A percentile compares a stretch with the other conserved stretches of the same genome.
Conservation (phyloP, 2,888 invertebrate species). For the Orchestes rusci region DNA sequence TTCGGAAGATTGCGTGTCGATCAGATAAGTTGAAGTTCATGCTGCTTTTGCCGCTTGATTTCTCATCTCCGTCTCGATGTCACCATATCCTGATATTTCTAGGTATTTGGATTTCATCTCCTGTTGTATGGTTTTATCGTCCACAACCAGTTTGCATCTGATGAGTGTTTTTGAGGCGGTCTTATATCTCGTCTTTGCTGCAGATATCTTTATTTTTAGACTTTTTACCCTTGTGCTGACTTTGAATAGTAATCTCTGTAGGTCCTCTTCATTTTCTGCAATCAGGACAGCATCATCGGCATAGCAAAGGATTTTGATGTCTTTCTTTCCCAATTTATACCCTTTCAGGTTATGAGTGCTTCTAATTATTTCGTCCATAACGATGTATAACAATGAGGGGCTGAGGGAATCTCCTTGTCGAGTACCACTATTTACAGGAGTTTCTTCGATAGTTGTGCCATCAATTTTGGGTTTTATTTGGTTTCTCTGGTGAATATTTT, state of each 20-base stretch:
- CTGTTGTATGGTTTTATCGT: too few species aligned
- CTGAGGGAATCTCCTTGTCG: constrained; percentile 15
- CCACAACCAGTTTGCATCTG: too few species aligned
- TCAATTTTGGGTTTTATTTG: too few species aligned
- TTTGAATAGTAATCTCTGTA: too few species aligned
- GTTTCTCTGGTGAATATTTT: constrained; percentile 8
- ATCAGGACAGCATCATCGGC: constrained; percentile 20
- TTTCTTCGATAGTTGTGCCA: constrained; percentile 3
- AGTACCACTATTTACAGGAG: constrained; percentile 10
- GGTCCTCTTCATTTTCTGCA: constrained; percentile 18
- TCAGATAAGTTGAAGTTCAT: too few species aligned
- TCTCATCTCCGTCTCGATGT: constrained; percentile 5
- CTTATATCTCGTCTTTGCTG: too few species aligned
- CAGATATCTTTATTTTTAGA: constrained; percentile 15
- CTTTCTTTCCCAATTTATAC: constrained; percentile 4
- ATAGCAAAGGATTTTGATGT: constrained; percentile 15
- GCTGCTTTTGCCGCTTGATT: too few species aligned
- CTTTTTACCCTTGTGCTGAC: too few species aligned
- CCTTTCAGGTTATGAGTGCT: not conserved
- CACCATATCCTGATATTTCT: constrained; percentile 9
- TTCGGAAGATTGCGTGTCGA: constrained; percentile 10
- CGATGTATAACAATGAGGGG: constrained; percentile 4
- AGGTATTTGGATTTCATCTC: too few species aligned
- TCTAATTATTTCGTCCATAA: constrained; percentile 15
- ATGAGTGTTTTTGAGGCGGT: too few species aligned